Percentiles rank a stretch among this genome's conserved stretches.
phyloP scores from a whole-genome alignment of 1,140 invertebrate species.

The Neelides sp. region DNA sequence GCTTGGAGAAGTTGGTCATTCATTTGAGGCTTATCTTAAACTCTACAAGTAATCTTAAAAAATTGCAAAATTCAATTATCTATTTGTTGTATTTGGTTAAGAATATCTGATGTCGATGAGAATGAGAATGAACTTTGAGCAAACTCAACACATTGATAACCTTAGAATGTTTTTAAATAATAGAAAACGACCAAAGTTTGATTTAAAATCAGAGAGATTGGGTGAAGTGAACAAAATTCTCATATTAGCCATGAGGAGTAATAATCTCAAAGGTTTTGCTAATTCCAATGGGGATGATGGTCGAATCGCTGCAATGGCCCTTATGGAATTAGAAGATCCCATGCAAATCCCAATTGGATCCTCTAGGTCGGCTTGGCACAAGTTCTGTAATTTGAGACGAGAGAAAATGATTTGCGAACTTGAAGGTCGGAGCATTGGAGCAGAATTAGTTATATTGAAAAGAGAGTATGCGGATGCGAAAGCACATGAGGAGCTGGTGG shows the following conservation, averaged over 20 bases:
- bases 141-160: conserved; percentile 1
- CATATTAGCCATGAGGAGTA: conserved; percentile 9
- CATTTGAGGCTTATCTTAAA: conserved; percentile 22
- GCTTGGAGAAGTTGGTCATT: conserved; percentile 27
- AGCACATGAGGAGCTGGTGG: conserved; percentile 8
- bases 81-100: no score
- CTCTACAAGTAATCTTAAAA: conserved; percentile 22
- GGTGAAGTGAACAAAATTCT: conserved; percentile 14
- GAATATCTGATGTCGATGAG: no score
- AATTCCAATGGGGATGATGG: background rate
- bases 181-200: conserved; percentile 24
- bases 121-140: background rate
- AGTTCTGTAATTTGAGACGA: conserved; percentile 14
- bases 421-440: conserved; percentile 11
- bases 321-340: conserved; percentile 23
- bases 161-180: background rate
- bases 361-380: conserved; percentile 25
- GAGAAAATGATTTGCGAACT: conserved; percentile 24
- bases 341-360: conserved; percentile 27
- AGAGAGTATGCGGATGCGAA: conserved; percentile 17
- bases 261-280: conserved; percentile 7
- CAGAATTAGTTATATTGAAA: conserved; percentile 14
- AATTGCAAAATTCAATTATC: background rate
- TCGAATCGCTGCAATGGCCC: conserved; percentile 1
- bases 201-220: conserved; percentile 11